phyloP scores from a whole-genome alignment of 2,113 vertebrate species.

The Perca fluviatilis region DNA sequence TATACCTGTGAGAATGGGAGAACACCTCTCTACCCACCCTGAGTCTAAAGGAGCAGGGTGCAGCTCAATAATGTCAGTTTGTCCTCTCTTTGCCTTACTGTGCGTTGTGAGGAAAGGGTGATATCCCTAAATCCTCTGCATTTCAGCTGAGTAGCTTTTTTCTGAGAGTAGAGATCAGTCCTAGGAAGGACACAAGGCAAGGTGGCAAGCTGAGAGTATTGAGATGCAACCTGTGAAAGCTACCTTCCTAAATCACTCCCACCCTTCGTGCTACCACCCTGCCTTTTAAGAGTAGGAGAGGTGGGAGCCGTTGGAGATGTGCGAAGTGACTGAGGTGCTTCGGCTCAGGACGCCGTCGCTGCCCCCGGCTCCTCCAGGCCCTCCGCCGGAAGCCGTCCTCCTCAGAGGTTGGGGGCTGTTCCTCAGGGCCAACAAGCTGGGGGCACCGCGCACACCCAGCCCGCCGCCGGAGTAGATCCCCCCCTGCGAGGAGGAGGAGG shows the following conservation, averaged over 20 bases:
- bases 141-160: not conserved
- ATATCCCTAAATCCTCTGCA: slow-evolving; percentile 18
- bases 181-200: slow-evolving; percentile 21
- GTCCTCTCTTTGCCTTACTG: slow-evolving; percentile 46
- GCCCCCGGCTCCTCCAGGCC: slow-evolving; percentile 84
- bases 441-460: slow-evolving; percentile 81
- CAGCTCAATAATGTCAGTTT: slow-evolving; percentile 66
- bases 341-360: slow-evolving; percentile 89
- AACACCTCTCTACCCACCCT: slow-evolving; percentile 68
- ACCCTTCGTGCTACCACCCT: not conserved
- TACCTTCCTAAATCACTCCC: slow-evolving; percentile 58
- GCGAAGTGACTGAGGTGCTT: slow-evolving; percentile 93
- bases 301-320: slow-evolving; percentile 94
- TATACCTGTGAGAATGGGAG: slow-evolving; percentile 69
- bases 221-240: slow-evolving; percentile 70
- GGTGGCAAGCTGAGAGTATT: slow-evolving; percentile 61
- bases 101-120: slow-evolving; percentile 26
- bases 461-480: slow-evolving; percentile 79
- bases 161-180: slow-evolving; percentile 29
- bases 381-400: slow-evolving; percentile 91
- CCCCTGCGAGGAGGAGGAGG: slow-evolving; percentile 83
- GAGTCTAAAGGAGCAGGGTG: slow-evolving; percentile 74
- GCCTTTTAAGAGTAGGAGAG: slow-evolving; percentile 91
- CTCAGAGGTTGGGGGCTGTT: slow-evolving; percentile 93
- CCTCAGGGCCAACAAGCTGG: slow-evolving; percentile 89